phyloP scores from a whole-genome alignment of 2,888 invertebrate genomes.

The Ernsta delagoae region DNA sequence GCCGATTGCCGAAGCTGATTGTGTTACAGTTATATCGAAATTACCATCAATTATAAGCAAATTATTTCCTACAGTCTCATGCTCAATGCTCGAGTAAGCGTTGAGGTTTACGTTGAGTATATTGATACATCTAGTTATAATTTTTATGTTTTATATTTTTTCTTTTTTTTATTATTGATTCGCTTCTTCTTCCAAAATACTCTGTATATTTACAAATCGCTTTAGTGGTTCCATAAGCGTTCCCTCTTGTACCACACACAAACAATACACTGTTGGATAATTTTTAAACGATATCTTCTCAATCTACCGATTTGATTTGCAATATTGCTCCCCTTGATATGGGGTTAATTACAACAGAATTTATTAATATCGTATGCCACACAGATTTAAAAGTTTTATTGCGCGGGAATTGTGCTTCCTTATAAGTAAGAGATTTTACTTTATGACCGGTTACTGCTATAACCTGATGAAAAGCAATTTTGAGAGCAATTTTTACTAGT shows the following conservation, averaged over 20 bases:
- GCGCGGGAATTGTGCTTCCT: constrained; percentile 26
- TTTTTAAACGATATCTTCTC: constrained; percentile 74
- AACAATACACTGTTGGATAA: constrained; percentile 65
- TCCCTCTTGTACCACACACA: constrained; percentile 52
- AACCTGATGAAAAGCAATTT: neutral
- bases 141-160: too few relatives aligned
- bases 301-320: constrained; percentile 77
- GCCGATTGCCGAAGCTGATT: constrained; percentile 18
- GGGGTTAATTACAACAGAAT: constrained; percentile 64
- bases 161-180: too few relatives aligned
- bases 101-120: too few relatives aligned
- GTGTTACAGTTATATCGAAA: constrained; percentile 25
- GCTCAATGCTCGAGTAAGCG: too few relatives aligned
- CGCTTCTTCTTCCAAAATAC: too few relatives aligned
- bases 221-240: constrained; percentile 11
- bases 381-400: constrained; percentile 34
- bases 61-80: too few relatives aligned
- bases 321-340: constrained; percentile 59
- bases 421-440: constrained; percentile 27
- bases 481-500: too few relatives aligned
- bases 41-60: constrained; percentile 1
- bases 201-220: neutral
- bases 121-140: too few relatives aligned
- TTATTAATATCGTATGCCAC: constrained; percentile 56
- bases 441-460: neutral